A percentile compares a stretch with the other conserved stretches of the same genome.
Evolutionary conservation across 2,888 invertebrate genomes (phyloP).

Genomic region (Proisotoma minuta): DNA sequence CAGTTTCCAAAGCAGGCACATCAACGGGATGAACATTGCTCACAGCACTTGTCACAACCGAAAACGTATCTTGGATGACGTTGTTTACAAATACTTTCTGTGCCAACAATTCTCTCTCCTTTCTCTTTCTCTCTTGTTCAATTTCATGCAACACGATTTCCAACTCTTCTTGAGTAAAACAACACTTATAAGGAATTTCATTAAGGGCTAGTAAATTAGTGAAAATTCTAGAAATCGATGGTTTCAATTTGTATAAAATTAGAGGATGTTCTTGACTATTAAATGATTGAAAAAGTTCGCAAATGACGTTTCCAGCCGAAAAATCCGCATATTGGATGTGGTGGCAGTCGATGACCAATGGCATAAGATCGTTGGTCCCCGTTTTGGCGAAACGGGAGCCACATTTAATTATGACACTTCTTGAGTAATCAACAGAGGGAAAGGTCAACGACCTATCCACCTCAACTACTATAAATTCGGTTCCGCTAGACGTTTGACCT

Average conservation of each 20-base stretch:
- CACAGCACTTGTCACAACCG: too few species aligned
- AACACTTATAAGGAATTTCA: constrained; percentile 59
- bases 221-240: constrained; percentile 42
- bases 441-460: constrained; percentile 38
- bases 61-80: too few species aligned
- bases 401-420: constrained; percentile 18
- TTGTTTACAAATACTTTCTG: too few species aligned
- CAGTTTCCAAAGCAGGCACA: too few species aligned
- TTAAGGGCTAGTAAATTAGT: constrained; percentile 38
- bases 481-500: constrained; percentile 49
- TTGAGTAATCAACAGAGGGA: constrained; percentile 37
- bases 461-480: constrained; percentile 35
- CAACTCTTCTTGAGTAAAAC: constrained; percentile 59
- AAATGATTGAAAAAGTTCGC: constrained; percentile 42
- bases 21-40: too few species aligned
- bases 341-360: constrained; percentile 79
- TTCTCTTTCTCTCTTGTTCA: too few species aligned
- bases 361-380: too few species aligned
- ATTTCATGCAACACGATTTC: constrained; percentile 61
- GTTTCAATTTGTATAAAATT: constrained; percentile 44
- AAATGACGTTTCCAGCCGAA: constrained; percentile 74
- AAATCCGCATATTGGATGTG: constrained; percentile 83
- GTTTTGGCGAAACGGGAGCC: constrained; percentile 18
- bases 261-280: constrained; percentile 40
- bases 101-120: too few species aligned